Conservation (phyloP, 2,888 invertebrate species). For the Leucozona laternaria region DNA sequence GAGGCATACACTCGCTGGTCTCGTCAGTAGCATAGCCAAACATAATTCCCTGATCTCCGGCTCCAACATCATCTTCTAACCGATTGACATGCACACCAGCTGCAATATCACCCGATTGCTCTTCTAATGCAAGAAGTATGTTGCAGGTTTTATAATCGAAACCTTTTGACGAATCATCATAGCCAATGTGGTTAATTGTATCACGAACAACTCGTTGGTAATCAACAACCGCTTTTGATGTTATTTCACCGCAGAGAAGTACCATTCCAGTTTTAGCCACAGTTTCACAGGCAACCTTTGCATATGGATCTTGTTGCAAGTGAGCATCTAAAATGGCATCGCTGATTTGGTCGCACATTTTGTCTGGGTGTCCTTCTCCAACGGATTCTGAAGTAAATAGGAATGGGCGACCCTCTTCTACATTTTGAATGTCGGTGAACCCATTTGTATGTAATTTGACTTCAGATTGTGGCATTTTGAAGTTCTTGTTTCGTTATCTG, state of each 20-base stretch:
- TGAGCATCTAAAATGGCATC: conserved; percentile 98
- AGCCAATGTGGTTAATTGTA: conserved; percentile 98
- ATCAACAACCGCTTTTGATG: conserved; percentile 98
- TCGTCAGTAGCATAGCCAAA: conserved; percentile 99
- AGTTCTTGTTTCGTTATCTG: conserved; percentile 6
- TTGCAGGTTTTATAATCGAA: conserved; percentile 99
- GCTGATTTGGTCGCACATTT: conserved; percentile 99
- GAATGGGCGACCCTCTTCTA: conserved; percentile 94
- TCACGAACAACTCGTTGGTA: conserved; percentile 98
- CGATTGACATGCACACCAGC: conserved; percentile 95
- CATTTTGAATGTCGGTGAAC: conserved; percentile 85
- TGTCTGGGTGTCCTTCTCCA: conserved; percentile 99
- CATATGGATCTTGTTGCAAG: conserved; percentile 96
- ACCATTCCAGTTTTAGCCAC: conserved; percentile 99
- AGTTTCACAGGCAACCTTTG: conserved; percentile 99
- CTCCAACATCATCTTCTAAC: conserved; percentile 96
- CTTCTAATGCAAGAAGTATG: conserved; percentile 98
- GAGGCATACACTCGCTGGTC: conserved; percentile 98
- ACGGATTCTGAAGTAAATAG: conserved; percentile 99
- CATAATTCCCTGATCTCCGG: conserved; percentile 99
- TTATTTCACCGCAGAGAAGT: conserved; percentile 98
- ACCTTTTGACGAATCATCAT: conserved; percentile 93
- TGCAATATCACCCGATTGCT: conserved; percentile 98
- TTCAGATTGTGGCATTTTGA: conserved; percentile 81
- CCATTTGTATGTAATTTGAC: conserved; percentile 82